phyloP scores from a whole-genome alignment of 2,888 invertebrate species.

The Eremobia ochroleuca region DNA sequence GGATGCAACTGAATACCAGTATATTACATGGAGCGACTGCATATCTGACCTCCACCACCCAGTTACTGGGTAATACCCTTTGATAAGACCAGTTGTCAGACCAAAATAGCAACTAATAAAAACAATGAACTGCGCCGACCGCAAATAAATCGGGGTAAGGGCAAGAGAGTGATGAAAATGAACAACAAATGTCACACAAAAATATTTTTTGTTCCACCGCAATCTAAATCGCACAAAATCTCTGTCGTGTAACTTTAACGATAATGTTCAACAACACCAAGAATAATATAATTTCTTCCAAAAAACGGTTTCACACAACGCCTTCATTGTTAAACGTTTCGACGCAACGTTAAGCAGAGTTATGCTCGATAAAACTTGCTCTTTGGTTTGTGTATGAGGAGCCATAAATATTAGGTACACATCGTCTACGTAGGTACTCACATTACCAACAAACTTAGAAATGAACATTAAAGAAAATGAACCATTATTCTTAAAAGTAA shows the following conservation, averaged over 20 bases:
- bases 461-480: not conserved
- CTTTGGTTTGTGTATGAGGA: not conserved
- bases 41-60: no score
- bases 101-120: no score
- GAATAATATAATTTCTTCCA: not conserved
- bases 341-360: not conserved
- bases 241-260: not conserved
- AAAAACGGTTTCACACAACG: slow-evolving; percentile 1
- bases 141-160: not conserved
- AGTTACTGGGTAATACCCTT: no score
- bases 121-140: no score
- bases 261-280: not conserved
- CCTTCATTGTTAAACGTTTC: slow-evolving; percentile 4
- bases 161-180: not conserved
- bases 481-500: not conserved
- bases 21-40: no score
- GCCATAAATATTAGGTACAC: not conserved
- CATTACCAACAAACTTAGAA: not conserved
- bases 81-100: no score
- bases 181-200: no score
- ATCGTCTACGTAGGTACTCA: not conserved
- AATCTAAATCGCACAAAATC: not conserved
- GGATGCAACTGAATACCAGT: no score
- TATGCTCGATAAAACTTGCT: slow-evolving; percentile 16
- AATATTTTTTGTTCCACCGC: not conserved